phyloP scores from a whole-genome alignment of 2,888 invertebrate genomes.

The Tiphia femorata region DNA sequence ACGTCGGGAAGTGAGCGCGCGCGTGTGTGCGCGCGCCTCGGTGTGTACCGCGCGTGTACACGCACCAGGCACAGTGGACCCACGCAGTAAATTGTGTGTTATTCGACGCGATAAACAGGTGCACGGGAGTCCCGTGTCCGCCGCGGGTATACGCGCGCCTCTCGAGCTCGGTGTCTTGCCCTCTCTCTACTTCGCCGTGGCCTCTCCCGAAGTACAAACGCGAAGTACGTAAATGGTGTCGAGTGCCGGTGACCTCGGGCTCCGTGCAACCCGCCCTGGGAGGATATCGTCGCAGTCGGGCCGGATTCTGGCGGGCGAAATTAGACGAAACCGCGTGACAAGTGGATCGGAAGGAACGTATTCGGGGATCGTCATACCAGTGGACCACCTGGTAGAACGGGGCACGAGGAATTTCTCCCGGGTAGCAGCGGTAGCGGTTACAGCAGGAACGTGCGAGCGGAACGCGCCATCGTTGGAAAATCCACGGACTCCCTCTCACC shows the following conservation, averaged over 20 bases:
- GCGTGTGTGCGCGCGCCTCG: conserved; percentile 22
- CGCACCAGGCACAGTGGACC: conserved; percentile 39
- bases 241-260: conserved; percentile 20
- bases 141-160: background rate
- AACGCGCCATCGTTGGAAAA: background rate
- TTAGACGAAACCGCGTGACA: conserved; percentile 45
- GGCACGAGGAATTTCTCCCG: too few species aligned
- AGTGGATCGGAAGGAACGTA: conserved; percentile 9
- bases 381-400: too few species aligned
- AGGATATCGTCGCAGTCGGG: conserved; percentile 11
- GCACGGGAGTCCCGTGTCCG: conserved; percentile 12
- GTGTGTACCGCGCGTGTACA: conserved; percentile 24
- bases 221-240: conserved; percentile 24
- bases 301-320: conserved; percentile 34
- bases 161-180: background rate
- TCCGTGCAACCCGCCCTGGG: conserved; percentile 6
- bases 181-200: conserved; percentile 9
- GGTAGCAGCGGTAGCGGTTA: too few species aligned
- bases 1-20: conserved; percentile 10
- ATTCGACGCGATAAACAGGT: conserved; percentile 48
- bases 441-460: conserved; percentile 17
- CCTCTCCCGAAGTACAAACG: conserved; percentile 4
- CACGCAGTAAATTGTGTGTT: conserved; percentile 49
- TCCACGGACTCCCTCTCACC: conserved; percentile 10
- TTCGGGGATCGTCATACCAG: background rate